Evolutionary conservation across 1,140 invertebrate genomes (phyloP), one percentile per base, ranked within the genome.

Genomic region (Pogonomyrmex barbatus): DNA sequence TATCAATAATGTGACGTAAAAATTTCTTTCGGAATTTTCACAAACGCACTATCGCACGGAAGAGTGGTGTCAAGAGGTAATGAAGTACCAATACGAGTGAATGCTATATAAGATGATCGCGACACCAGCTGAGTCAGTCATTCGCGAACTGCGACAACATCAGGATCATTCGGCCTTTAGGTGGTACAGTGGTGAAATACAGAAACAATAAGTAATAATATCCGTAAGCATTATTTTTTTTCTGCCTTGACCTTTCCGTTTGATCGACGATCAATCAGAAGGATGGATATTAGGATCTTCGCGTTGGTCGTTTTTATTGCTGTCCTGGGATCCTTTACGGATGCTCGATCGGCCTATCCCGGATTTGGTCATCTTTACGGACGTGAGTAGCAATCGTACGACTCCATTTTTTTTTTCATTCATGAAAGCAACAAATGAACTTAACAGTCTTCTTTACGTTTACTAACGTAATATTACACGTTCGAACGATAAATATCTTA

Each of bases 51-150:
- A 50, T 60, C 42, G 68, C n/a, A 42, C 30, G 4, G 39, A 79
- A 47, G 54, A 79, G 5, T 17, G 36, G 5, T 17, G 36, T 12
- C 17, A 79, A 36, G 47, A 47, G 45, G 36, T 60, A 73, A 60
- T 45, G 62, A 90, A 75, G 65, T 54, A 81, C 50, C 54, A 76
- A 81, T 73, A 81, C 71, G 45, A 67, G 60, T 71, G 76, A 91
- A 92, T 87, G 88, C 93, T 95, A 95, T 95, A 95, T 95, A 95
- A 95, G 94, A 93, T 93, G 91, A 93, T 90, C 91, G 62, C 30
- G 73, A 85, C 89, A 84, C 77, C 76, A 78, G 89, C 85, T 86
- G 87, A 91, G 77, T 91, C 92, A 94, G 93, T 95, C 94, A 95
- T 94, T 91, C 87, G 76, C 87, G 87, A 90, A 90, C 93, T 79